Evolutionary conservation across 2,797 vertebrate genomes (phyloP).

Genomic region (Vireo griseus): DNA sequence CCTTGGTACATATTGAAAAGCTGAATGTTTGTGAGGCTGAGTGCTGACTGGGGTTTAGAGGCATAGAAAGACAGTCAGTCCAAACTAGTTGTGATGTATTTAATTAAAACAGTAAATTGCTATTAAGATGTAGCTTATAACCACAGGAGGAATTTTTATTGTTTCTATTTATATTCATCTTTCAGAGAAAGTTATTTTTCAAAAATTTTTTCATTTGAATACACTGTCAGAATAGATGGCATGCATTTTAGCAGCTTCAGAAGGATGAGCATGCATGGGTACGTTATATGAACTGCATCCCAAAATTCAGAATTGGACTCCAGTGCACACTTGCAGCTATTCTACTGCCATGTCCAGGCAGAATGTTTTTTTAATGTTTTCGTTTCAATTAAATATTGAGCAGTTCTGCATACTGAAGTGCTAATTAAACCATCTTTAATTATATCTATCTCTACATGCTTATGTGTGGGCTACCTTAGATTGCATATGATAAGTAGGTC

Average conservation of each 20-base stretch:
- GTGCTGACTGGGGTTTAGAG: neutral
- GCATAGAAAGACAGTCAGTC: neutral
- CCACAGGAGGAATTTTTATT: neutral
- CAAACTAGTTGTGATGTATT: neutral
- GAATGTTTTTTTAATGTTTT: neutral
- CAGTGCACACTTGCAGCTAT: neutral
- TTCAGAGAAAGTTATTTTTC: neutral
- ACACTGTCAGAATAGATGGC: neutral
- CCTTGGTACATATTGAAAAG: neutral
- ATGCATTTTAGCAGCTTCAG: neutral
- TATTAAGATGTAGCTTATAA: neutral
- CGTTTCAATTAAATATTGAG: neutral
- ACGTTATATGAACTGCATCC: neutral
- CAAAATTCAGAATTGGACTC: neutral
- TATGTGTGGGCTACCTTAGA: neutral
- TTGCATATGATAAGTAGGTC: neutral
- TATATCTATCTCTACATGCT: neutral
- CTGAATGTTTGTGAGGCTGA: neutral
- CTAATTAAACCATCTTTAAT: neutral
- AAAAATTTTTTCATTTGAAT: neutral
- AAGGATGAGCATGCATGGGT: neutral
- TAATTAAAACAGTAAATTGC: slow-evolving; percentile 38
- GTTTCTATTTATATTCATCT: neutral
- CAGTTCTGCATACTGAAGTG: neutral
- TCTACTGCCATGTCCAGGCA: neutral